Percentiles rank a stretch among this genome's conserved stretches.
Evolutionary conservation across 2,797 vertebrate species (phyloP).

Genomic region (Alfaro cultratus): DNA sequence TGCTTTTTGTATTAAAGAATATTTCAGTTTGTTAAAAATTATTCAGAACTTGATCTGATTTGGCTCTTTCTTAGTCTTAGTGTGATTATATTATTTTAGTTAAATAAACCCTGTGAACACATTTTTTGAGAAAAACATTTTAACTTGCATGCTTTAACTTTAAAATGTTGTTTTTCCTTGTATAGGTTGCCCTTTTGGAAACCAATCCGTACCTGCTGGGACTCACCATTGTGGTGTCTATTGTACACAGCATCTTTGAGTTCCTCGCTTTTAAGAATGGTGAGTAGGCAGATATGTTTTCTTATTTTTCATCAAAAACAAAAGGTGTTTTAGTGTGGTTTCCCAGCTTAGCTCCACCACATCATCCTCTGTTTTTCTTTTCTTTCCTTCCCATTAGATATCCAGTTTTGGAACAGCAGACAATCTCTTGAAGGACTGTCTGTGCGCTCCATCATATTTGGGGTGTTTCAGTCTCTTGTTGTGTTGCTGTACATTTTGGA

Average conservation of each 20-base stretch:
- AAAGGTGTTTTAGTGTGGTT: neutral
- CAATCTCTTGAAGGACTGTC: constrained; percentile 96
- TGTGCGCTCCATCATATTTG: constrained; percentile 94
- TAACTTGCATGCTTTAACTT: neutral
- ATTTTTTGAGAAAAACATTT: neutral
- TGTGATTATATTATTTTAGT: neutral
- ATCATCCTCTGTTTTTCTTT: neutral
- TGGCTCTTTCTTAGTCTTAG: too few species aligned
- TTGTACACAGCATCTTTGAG: constrained; percentile 96
- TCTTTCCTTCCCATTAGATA: constrained; percentile 79
- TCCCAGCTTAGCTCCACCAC: neutral
- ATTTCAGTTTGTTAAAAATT: neutral
- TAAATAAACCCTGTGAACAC: neutral
- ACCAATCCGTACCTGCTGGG: constrained; percentile 95
- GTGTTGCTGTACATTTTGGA: constrained; percentile 97
- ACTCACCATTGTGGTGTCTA: constrained; percentile 92
- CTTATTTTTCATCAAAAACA: neutral
- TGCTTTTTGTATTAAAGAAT: neutral
- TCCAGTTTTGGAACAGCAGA: constrained; percentile 98
- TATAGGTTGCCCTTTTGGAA: constrained; percentile 93
- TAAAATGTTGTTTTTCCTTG: constrained; percentile 17
- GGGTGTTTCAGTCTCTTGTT: constrained; percentile 94
- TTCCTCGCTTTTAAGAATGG: constrained; percentile 98
- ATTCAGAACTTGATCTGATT: neutral
- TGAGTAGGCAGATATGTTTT: constrained; percentile 58